These are phyloP conservation scores for Leucoraja erinaceus DNA, from an alignment of 2,113 vertebrate genomes.

Conservation along the genomic window DNA sequence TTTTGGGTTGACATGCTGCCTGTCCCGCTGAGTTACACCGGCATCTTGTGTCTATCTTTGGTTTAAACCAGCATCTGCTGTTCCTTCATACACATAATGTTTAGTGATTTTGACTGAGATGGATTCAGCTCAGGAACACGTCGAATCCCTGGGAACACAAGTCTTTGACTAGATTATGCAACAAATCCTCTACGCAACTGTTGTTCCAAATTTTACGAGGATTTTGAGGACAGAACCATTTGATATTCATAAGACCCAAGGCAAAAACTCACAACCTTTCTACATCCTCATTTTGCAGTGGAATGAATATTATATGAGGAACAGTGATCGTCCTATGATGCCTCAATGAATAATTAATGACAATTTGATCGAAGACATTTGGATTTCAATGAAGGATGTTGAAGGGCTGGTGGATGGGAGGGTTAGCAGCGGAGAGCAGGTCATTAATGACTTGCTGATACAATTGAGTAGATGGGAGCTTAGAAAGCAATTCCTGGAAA, in stretches of 20 bases:
- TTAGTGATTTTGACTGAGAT: neutral
- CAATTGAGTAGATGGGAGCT: neutral
- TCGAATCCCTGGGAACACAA: neutral
- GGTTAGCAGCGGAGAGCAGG: no score
- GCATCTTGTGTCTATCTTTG: no score
- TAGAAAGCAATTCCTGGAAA: neutral
- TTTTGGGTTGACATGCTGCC: no score
- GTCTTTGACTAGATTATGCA: neutral
- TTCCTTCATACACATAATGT: no score
- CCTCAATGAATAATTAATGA: constrained; percentile 10
- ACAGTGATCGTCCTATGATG: neutral
- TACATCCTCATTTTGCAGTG: neutral
- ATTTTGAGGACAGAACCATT: neutral
- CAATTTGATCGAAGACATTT: neutral
- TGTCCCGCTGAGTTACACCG: no score
- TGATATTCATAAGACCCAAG: constrained; percentile 31
- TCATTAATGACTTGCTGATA: neutral
- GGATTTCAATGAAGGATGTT: neutral
- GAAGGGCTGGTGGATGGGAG: no score
- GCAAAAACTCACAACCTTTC: neutral
- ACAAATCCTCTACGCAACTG: neutral
- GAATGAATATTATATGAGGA: constrained; percentile 31
- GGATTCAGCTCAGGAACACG: neutral
- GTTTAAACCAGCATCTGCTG: no score
- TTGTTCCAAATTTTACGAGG: constrained; percentile 13